Evolutionary conservation across 2,113 vertebrate genomes (phyloP).

Genomic region (Zootoca vivipara): DNA sequence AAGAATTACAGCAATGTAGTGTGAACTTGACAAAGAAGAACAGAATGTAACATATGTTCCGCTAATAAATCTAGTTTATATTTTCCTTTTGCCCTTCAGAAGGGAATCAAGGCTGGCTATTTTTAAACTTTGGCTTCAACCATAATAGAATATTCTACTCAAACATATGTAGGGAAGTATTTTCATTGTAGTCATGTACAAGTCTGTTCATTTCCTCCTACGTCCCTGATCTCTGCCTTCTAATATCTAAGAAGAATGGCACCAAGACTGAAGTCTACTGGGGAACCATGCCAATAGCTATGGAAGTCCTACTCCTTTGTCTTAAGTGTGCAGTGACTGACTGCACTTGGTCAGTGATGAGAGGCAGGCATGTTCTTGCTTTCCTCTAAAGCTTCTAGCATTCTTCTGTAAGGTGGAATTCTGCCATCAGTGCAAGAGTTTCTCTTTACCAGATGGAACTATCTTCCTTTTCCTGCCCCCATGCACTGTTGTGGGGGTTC

Average conservation of each 20-base stretch:
- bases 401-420: not conserved
- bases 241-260: not conserved
- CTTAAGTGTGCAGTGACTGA: not conserved
- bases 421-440: too few species aligned
- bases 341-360: not conserved
- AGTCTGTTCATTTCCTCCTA: not conserved
- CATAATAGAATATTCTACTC: slow-evolving; percentile 22
- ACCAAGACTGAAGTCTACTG: not conserved
- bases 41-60: slow-evolving; percentile 10
- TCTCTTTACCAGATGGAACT: too few species aligned
- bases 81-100: not conserved
- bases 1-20: not conserved
- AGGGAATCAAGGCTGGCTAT: not conserved
- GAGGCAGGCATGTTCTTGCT: not conserved
- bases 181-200: not conserved
- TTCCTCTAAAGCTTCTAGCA: not conserved
- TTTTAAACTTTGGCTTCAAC: not conserved
- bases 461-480: too few species aligned
- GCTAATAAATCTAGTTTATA: not conserved
- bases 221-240: not conserved
- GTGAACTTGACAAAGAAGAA: not conserved
- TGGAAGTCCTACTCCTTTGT: not conserved
- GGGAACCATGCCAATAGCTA: not conserved
- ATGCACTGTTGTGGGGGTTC: too few species aligned
- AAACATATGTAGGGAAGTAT: slow-evolving; percentile 29